A percentile compares a stretch with the other conserved stretches of the same genome.
These are phyloP conservation scores for Drosophila seguyi DNA, from an alignment of 1,140 invertebrate genomes.

Conservation along the genomic window DNA sequence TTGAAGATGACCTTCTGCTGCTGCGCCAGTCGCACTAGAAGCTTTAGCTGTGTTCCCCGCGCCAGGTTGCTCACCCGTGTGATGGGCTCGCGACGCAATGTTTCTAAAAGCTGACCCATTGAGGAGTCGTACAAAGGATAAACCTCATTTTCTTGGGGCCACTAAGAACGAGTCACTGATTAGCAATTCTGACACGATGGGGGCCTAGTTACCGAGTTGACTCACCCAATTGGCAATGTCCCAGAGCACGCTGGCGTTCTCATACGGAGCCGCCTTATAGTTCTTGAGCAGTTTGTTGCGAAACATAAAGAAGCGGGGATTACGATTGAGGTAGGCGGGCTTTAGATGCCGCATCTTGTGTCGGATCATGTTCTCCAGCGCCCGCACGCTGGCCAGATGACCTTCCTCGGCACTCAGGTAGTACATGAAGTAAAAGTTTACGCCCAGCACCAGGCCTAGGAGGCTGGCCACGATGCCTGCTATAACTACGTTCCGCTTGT, in stretches of 20 bases:
- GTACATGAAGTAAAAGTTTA: slow-evolving; percentile 85
- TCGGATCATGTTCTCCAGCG: slow-evolving; percentile 74
- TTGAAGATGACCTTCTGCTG: slow-evolving; percentile 94
- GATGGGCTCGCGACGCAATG: slow-evolving; percentile 90
- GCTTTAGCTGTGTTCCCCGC: slow-evolving; percentile 95
- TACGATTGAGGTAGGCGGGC: slow-evolving; percentile 82
- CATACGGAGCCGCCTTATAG: slow-evolving; percentile 71
- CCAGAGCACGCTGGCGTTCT: slow-evolving; percentile 83
- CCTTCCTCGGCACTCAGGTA: slow-evolving; percentile 81
- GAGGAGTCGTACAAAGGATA: slow-evolving; percentile 88
- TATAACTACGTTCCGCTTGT: slow-evolving; percentile 79
- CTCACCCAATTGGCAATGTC: slow-evolving; percentile 85
- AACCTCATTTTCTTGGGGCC: slow-evolving; percentile 89
- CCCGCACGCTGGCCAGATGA: slow-evolving; percentile 70
- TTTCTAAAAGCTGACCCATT: slow-evolving; percentile 90
- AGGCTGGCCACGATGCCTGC: slow-evolving; percentile 72
- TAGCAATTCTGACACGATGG: not conserved
- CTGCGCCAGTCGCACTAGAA: slow-evolving; percentile 91
- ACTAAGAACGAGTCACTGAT: slow-evolving; percentile 86
- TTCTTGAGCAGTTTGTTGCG: slow-evolving; percentile 83
- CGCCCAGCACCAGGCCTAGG: slow-evolving; percentile 68
- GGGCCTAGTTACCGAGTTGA: slow-evolving; percentile 2
- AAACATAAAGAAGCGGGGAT: slow-evolving; percentile 84
- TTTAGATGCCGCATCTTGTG: slow-evolving; percentile 79
- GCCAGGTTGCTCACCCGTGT: slow-evolving; percentile 90